Evolutionary conservation across 2,888 invertebrate genomes (phyloP).

Genomic region (Danaus chrysippus): DNA sequence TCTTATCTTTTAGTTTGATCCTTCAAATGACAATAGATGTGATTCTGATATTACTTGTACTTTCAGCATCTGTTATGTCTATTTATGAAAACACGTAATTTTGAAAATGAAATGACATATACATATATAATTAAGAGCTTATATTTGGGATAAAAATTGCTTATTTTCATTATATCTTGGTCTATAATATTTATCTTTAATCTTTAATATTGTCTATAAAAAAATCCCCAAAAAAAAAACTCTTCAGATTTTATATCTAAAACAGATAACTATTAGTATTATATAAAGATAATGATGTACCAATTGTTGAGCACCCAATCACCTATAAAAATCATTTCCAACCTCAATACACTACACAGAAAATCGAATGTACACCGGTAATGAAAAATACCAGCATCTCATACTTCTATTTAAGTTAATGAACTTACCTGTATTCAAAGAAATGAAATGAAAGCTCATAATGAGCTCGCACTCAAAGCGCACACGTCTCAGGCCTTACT

Average conservation of each 20-base stretch:
- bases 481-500: slow-evolving; percentile 52
- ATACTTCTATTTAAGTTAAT: slow-evolving; percentile 44
- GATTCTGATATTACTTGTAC: slow-evolving; percentile 10
- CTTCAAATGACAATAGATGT: neutral
- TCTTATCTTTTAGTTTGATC: slow-evolving; percentile 35
- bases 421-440: slow-evolving; percentile 58
- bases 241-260: too few species aligned
- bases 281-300: slow-evolving; percentile 12
- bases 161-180: too few species aligned
- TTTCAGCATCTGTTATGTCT: neutral
- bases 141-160: too few species aligned
- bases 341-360: slow-evolving; percentile 36
- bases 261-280: too few species aligned
- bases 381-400: slow-evolving; percentile 71
- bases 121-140: too few species aligned
- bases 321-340: slow-evolving; percentile 38
- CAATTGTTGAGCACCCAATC: slow-evolving; percentile 24
- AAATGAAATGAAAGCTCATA: slow-evolving; percentile 53
- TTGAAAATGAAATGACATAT: neutral
- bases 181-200: too few species aligned
- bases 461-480: slow-evolving; percentile 62
- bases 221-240: too few species aligned
- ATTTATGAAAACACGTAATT: neutral
- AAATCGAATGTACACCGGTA: slow-evolving; percentile 53
- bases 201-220: too few species aligned